Evolutionary conservation across 1,140 invertebrate genomes (phyloP), one percentile per base, ranked within the genome.

Genomic region (Triops longicaudatus): DNA sequence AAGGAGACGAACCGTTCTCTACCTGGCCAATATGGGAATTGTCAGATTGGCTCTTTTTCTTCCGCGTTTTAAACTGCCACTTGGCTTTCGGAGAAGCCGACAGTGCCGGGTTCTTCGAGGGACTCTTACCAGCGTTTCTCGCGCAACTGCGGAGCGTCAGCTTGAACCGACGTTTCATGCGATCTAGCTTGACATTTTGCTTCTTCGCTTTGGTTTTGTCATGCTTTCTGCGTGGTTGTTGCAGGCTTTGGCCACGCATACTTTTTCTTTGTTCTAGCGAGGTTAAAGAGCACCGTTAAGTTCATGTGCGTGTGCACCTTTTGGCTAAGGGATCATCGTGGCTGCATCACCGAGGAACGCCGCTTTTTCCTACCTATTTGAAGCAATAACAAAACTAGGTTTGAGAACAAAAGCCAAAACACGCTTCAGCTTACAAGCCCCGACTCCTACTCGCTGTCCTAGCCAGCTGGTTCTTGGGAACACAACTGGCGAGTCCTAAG

Each of bases 121-220:
- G 50, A 14, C 50, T 22, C 10, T 22, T 63, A 17, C 50, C 22
- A 14, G 50, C 14, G 22, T 14, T 63, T n/a, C 50, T 9, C 22
- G 50, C 50, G 50, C 50, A 63, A 63, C 50, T 63, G 10, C 50
- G 50, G 50, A 63, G 50, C 10, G 50, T 63, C 50, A 63, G 50
- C 14, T 63, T 63, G 10, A 63, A 63, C 6, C 50, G 50, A 5
- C 50, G 50, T 63, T 63, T 63, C 50, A 63, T n/a, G 6, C 50
- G 50, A 14, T 63, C 50, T 22, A 63, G 17, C 17, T 63, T 63
- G n/a, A 17, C n/a, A 22, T 63, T 63, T 14, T 63, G 14, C 14
- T 22, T 17, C 50, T 63, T 63, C 14, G 14, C 22, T 22, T 63
- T 63, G 50, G 50, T 14, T 17, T 63, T 63, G 50, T 63, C 50